Evolutionary conservation across 2,797 vertebrate species (phyloP), one percentile per base, ranked within the genome.

Genomic region (Cercopithecus diana): DNA sequence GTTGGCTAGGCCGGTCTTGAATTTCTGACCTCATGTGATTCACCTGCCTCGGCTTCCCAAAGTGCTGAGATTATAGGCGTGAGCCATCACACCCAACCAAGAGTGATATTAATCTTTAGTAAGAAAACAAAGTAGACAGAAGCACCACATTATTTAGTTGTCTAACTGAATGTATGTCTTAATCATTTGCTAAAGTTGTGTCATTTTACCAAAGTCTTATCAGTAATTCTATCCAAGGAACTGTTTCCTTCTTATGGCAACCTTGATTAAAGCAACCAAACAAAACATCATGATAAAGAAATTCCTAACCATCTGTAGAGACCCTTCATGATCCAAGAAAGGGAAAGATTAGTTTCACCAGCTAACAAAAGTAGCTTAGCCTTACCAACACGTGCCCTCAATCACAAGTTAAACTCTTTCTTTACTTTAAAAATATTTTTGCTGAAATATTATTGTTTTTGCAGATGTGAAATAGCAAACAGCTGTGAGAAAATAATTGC

Each of bases 341-440:
- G n/a, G 24, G 36, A 12, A 22, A 28, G 33, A 70, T 96, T 85
- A 75, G 22, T 75, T 79, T 90, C 11, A 61, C 28, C 4, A 19
- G n/a, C 36, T 89, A 72, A 48, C 5, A 33, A 28, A 41, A 52
- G 9, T 84, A n/a, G 52, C 43, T 70, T 73, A 92, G 55, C 33
- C 30, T 70, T n/a, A 83, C 8, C 4, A 57, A 43, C 36, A 83
- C 26, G 88, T 19, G 73, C 14, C 17, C 52, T 90, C 58, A 33
- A 94, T 76, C 28, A 89, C 57, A 64, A 84, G 33, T 76, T 85
- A 97, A 94, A 80, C 36, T 82, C 13, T 57, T 95, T 76, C 48
- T 30, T 93, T 36, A 4, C 17, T 90, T 89, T 80, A 73, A 93
- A 94, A 96, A 45, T 94, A 52, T 93, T 87, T 96, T n/a, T 55